Base-by-base conservation (phyloP, 2,888 invertebrate genomes). In the Stomorhina lunata region DNA sequence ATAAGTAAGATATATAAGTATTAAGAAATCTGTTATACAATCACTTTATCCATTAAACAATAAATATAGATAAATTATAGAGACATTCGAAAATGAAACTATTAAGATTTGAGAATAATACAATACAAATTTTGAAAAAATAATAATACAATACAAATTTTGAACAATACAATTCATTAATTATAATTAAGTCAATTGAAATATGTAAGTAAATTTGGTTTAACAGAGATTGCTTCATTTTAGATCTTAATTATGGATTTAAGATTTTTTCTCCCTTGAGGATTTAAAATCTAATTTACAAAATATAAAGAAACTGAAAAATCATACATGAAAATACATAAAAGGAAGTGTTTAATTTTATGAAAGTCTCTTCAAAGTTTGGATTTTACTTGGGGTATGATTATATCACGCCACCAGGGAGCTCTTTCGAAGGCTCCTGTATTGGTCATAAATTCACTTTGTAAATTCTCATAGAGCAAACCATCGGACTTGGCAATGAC, bases 401-500 rank as follows among this genome's bases (percentile, higher is more conserved):
- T 88, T 50, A 94, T 91, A 86, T 94, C 93, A 71, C 92, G 92
- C 96, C 96, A 96, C 96, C 96, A 96, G 1, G 92, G 85, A 2
- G 96, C 94, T 68, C 95, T 92, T 85, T 95, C 94, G 89, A 95
- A 94, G 1, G 94, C 94, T 4, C 94, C 94, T 0, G 93, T 93
- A 85, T 94, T 94, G 84, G 94, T 93, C 92, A 95, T 94, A 90
- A 96, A 93, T 81, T 93, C 93, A 81, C 93, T 93, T 89, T 95
- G 94, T 15, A 96, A 92, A 88, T 95, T 94, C 89, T 95, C 94
- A 89, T 86, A 96, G 63, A 90, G 85, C 27, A 90, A 81, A 83
- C 98, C 98, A 92, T 98, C 96, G 29, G 97, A 95, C 87, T 92
- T 93, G 66, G 96, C 98, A 17, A 98, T 92, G 37, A 96, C 95